Conservation (phyloP, 2,888 invertebrate genomes). For the Eulithis testata region DNA sequence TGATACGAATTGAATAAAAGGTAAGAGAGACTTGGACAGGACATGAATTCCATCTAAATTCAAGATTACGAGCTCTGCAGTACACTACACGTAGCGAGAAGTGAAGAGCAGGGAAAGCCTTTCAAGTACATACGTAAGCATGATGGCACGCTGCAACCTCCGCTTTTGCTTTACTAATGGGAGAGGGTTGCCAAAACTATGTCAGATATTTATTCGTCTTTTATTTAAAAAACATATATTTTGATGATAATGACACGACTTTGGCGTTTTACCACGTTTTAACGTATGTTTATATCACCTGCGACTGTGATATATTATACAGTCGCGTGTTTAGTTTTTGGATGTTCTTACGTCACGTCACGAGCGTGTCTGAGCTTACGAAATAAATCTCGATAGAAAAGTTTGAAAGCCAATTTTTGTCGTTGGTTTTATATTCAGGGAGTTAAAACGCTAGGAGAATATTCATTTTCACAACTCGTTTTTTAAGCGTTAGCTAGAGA, state of each 20-base stretch:
- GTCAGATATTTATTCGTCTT: too few species aligned
- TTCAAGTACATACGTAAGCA: slow-evolving; percentile 17
- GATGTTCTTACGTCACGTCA: slow-evolving; percentile 33
- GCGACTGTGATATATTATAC: not conserved
- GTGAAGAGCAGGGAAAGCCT: slow-evolving; percentile 22
- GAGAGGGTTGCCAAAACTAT: slow-evolving; percentile 10
- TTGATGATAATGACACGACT: too few species aligned
- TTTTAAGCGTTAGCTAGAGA: slow-evolving; percentile 48
- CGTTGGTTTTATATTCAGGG: slow-evolving; percentile 18
- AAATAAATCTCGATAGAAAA: slow-evolving; percentile 20
- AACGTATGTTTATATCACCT: not conserved
- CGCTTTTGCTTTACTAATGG: slow-evolving; percentile 20
- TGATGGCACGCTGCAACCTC: slow-evolving; percentile 10
- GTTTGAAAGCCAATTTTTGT: slow-evolving; percentile 16
- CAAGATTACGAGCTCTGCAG: slow-evolving; percentile 23
- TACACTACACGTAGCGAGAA: slow-evolving; percentile 14
- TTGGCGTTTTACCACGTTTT: too few species aligned
- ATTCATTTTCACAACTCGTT: slow-evolving; percentile 56
- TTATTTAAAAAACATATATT: too few species aligned
- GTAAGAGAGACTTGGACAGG: not conserved
- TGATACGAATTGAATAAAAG: slow-evolving; percentile 20
- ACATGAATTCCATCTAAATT: slow-evolving; percentile 21
- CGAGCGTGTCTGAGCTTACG: slow-evolving; percentile 5
- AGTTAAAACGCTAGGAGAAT: slow-evolving; percentile 34
- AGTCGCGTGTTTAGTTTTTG: slow-evolving; percentile 39